Evolutionary conservation across 2,888 invertebrate genomes (phyloP).

Genomic region (Temnothorax ravouxi): DNA sequence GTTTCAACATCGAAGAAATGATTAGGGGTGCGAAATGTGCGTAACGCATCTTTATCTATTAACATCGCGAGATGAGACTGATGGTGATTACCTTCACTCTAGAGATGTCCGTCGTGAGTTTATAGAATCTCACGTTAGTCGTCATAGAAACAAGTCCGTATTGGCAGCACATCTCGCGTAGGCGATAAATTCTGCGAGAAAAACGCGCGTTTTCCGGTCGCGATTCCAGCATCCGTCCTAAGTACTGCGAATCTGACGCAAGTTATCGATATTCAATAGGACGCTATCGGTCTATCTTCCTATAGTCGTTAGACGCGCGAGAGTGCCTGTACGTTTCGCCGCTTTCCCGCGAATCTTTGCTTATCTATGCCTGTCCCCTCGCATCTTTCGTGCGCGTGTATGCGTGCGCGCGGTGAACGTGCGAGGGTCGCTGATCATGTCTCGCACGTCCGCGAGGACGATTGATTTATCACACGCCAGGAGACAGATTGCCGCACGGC

Average conservation of each 20-base stretch:
- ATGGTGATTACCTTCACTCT: not conserved
- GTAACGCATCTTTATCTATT: not conserved
- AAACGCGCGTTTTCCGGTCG: conserved; percentile 54
- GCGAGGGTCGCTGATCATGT: conserved; percentile 79
- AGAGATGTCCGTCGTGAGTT: conserved; percentile 46
- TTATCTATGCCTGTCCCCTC: conserved; percentile 38
- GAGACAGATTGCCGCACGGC: conserved; percentile 82
- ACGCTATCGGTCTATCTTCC: conserved; percentile 73
- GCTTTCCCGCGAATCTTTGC: conserved; percentile 49
- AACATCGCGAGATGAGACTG: not conserved
- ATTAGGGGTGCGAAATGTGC: not conserved
- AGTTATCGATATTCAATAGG: conserved; percentile 74
- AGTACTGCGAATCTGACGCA: conserved; percentile 15
- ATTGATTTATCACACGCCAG: conserved; percentile 84
- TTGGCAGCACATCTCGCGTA: conserved; percentile 59
- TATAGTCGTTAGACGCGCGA: conserved; percentile 62
- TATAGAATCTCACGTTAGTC: conserved; percentile 67
- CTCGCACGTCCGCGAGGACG: conserved; percentile 81
- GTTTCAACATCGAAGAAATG: not conserved
- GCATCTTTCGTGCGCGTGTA: conserved; percentile 22
- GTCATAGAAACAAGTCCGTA: conserved; percentile 53
- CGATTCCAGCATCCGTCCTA: not conserved
- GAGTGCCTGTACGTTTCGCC: conserved; percentile 50
- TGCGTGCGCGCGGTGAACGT: conserved; percentile 64
- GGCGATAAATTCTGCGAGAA: conserved; percentile 20